phyloP scores from a whole-genome alignment of 1,140 invertebrate species.

The Rhyacophila brunnea region DNA sequence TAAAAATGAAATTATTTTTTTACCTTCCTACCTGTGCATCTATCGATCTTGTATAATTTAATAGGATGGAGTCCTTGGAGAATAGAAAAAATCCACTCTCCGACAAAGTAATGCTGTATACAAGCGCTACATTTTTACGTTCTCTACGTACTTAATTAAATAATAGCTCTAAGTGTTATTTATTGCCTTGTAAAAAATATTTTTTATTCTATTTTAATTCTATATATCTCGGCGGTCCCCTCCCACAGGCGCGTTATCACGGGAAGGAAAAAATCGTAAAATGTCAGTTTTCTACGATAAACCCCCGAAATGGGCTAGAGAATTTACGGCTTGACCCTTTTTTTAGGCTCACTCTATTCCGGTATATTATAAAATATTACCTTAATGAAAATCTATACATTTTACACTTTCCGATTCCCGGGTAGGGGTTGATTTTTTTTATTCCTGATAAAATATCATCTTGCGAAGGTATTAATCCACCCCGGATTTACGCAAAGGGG shows the following conservation, averaged over 20 bases:
- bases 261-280: conserved; percentile 30
- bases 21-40: neutral
- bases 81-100: conserved; percentile 30
- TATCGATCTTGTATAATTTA: conserved; percentile 35
- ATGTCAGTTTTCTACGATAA: conserved; percentile 35
- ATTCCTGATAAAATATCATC: conserved; percentile 19
- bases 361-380: conserved; percentile 37
- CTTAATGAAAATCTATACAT: conserved; percentile 38
- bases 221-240: neutral
- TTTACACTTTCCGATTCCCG: conserved; percentile 34
- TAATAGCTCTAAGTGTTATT: conserved; percentile 34
- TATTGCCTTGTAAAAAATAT: conserved; percentile 30
- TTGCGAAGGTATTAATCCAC: conserved; percentile 23
- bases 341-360: conserved; percentile 33
- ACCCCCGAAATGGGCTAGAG: conserved; percentile 25
- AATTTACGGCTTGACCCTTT: conserved; percentile 34
- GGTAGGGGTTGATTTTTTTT: conserved; percentile 19
- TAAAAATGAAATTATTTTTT: too few species aligned
- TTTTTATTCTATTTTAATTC: conserved; percentile 20
- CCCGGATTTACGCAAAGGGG: conserved; percentile 4
- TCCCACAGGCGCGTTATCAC: neutral
- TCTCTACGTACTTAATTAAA: conserved; percentile 29
- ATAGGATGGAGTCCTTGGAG: conserved; percentile 32
- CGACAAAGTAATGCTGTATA: neutral
- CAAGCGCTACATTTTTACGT: conserved; percentile 30